Evolutionary conservation across 2,888 invertebrate genomes (phyloP).

Genomic region (Melolontha melolontha): DNA sequence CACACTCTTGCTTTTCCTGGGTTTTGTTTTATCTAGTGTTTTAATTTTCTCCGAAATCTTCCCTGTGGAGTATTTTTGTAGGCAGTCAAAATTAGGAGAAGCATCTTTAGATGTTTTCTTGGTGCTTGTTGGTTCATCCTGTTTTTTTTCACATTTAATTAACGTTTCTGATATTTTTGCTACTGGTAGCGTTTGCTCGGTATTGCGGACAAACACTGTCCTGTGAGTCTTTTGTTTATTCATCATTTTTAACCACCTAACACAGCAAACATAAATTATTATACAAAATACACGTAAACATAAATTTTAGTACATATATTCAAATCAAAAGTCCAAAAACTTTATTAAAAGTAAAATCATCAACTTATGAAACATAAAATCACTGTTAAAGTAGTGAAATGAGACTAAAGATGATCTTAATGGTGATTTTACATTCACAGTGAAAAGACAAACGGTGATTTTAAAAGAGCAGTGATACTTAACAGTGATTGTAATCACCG

Average conservation of each 20-base stretch:
- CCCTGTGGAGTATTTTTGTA: conserved; percentile 46
- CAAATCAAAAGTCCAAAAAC: conserved; percentile 1
- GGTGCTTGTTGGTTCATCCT: background rate
- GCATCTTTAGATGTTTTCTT: conserved; percentile 13
- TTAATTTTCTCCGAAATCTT: conserved; percentile 45
- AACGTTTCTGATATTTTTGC: conserved; percentile 38
- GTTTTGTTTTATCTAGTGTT: conserved; percentile 42
- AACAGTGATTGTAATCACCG: too few species aligned
- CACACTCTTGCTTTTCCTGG: conserved; percentile 41
- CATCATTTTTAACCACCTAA: background rate
- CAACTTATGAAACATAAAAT: background rate
- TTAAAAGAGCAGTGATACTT: too few species aligned
- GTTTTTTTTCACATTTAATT: conserved; percentile 27
- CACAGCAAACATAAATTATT: background rate
- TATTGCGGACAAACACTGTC: conserved; percentile 48
- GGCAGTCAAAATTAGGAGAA: conserved; percentile 38
- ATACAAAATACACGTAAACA: background rate
- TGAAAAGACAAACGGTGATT: too few species aligned
- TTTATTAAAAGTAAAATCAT: background rate
- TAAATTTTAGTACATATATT: background rate
- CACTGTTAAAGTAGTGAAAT: background rate
- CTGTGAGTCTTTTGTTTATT: conserved; percentile 23
- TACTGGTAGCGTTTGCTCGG: conserved; percentile 45
- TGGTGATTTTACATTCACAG: too few species aligned
- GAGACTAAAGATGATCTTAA: too few species aligned